Conservation (phyloP, 1,140 invertebrate genomes). For the Rhopalosiphum padi region DNA sequence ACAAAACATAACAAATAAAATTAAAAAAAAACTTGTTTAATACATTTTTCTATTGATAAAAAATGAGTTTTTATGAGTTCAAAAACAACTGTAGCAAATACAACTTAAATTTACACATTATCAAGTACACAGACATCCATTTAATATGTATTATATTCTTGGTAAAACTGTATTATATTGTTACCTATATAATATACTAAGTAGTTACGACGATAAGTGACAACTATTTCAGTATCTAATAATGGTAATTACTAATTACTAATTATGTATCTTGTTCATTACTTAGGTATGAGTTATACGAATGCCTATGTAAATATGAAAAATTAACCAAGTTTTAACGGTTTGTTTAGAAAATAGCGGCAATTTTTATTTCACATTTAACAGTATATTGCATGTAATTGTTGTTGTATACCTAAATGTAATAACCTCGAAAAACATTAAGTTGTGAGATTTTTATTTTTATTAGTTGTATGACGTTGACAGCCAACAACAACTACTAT, state of each 20-base stretch:
- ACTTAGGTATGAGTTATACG: not conserved
- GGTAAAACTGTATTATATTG: no score
- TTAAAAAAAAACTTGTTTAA: not conserved
- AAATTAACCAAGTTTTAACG: not conserved
- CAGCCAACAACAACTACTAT: not conserved
- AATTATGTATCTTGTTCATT: not conserved
- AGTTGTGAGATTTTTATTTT: constrained; percentile 30
- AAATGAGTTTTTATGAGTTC: not conserved
- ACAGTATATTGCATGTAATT: not conserved
- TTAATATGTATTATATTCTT: no score
- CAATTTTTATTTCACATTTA: not conserved
- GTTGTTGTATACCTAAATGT: not conserved
- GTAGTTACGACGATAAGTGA: not conserved
- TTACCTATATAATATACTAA: not conserved
- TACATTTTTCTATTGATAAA: not conserved
- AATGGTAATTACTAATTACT: not conserved
- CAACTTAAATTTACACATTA: not conserved
- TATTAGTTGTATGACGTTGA: constrained; percentile 36
- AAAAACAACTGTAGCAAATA: not conserved
- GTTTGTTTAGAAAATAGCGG: not conserved
- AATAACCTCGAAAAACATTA: constrained; percentile 28
- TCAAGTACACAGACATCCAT: no score
- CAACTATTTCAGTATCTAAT: not conserved
- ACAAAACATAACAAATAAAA: not conserved
- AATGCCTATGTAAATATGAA: not conserved